phyloP scores from a whole-genome alignment of 2,113 vertebrate species.

The Buteo buteo region DNA sequence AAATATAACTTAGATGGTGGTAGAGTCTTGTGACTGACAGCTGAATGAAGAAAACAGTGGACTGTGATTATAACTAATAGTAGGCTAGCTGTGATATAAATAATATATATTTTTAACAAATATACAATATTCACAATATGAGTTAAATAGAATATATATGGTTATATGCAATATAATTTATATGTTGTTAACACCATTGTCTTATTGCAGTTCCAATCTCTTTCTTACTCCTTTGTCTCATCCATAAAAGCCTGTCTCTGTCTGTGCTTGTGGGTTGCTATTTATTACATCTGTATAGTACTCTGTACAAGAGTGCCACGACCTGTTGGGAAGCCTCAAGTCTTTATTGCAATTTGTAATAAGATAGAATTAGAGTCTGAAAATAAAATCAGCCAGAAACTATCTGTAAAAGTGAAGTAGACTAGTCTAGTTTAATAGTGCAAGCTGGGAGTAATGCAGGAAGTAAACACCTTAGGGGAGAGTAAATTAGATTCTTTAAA shows the following conservation, averaged over 20 bases:
- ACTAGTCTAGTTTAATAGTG: not conserved
- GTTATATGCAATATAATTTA: not conserved
- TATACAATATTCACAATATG: not conserved
- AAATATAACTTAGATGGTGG: not conserved
- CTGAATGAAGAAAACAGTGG: not conserved
- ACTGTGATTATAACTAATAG: not conserved
- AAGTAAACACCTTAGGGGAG: not conserved
- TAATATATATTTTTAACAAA: not conserved
- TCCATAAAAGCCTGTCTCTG: not conserved
- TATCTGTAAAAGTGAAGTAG: not conserved
- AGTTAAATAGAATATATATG: not conserved
- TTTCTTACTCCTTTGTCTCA: not conserved
- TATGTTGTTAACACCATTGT: not conserved
- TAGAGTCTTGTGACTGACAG: not conserved
- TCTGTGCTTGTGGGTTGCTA: not conserved
- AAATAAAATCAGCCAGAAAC: constrained; percentile 33
- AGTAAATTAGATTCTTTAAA: constrained; percentile 34
- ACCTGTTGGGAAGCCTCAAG: not conserved
- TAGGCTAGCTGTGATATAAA: not conserved
- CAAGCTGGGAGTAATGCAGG: constrained; percentile 2
- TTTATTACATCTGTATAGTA: not conserved
- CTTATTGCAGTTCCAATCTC: not conserved
- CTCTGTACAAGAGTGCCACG: not conserved
- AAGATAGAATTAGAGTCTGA: constrained; percentile 17
- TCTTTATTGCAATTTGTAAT: not conserved